A percentile compares a stretch with the other conserved stretches of the same genome.
Evolutionary conservation across 2,888 invertebrate species (phyloP).

Genomic region (Leuctra nigra): DNA sequence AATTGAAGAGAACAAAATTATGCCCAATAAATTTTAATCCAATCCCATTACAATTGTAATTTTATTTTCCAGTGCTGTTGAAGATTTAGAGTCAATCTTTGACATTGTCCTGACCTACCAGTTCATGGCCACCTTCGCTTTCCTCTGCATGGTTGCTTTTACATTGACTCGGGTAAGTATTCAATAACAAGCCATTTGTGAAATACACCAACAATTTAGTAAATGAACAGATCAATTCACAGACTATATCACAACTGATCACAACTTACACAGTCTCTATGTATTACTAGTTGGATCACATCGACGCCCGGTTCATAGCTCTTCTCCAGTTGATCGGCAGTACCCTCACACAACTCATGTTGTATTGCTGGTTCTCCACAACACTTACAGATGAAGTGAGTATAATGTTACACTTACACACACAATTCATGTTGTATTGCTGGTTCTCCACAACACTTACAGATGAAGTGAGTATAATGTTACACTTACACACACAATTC

Average conservation of each 20-base stretch:
- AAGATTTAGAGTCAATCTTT: neutral
- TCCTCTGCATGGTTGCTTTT: slow-evolving; percentile 6
- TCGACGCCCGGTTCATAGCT: neutral
- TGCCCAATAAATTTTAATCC: too few relatives aligned
- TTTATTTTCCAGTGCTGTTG: neutral
- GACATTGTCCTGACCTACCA: neutral
- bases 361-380: slow-evolving; percentile 6
- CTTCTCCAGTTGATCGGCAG: slow-evolving; percentile 2
- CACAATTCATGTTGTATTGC: too few relatives aligned
- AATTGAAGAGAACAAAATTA: too few relatives aligned
- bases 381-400: neutral
- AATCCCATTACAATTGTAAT: too few relatives aligned
- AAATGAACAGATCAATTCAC: neutral
- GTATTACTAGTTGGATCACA: neutral
- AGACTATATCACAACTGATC: neutral
- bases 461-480: too few relatives aligned
- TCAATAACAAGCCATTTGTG: neutral
- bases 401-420: too few relatives aligned
- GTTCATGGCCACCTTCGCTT: neutral
- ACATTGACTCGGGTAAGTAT: neutral
- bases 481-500: too few relatives aligned
- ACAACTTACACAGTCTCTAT: neutral
- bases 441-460: too few relatives aligned
- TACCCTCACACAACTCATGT: neutral
- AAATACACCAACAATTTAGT: too few relatives aligned